Base-by-base conservation (phyloP, 2,888 invertebrate genomes). In the Lasioglossum zephyrum region DNA sequence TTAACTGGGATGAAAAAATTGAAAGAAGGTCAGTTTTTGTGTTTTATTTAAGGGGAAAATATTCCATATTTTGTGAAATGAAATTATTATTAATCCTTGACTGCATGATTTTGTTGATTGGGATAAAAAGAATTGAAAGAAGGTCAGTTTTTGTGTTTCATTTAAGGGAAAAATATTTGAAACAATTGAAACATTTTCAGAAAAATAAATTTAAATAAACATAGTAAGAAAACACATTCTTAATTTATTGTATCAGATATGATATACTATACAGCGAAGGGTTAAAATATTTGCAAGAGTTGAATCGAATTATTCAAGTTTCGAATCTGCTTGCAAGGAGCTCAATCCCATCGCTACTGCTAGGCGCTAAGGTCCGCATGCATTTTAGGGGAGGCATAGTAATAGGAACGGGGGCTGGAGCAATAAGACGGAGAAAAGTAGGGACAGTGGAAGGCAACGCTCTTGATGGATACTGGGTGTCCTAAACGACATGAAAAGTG, bases 331-430 rank as follows among this genome's bases (percentile, higher is more conserved):
- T 53, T 53, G 53, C 8, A 53, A 22, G 53, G 53, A 53, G 22
- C 22, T 53, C 22, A 53, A 22, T 22, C 22, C 53, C 53, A 53
- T 53, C 53, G 53, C 53, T 53, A 53, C 9, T n/a, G 3, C 69
- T 77, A 75, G 82, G 77, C 77, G 77, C 66, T 81, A 76, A 81
- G 47, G 75, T 53, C 84, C 73, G 79, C 76, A 76, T 57, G 53
- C 81, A n/a, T 44, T 77, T 49, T 73, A 77, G 81, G 77, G 81
- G 72, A 72, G 66, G 74, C 53, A 63, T 44, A 49, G 66, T 36
- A 73, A 73, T 73, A 49, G 73, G 31, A 66, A 13, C 66, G 36
- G 47, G 44, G 26, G 66, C 39, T 47, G 49, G 73, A 73, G 79
- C 66, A 73, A 69, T 60, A 60, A 73, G 73, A 79, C 39, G 53